Evolutionary conservation across 2,113 vertebrate genomes (phyloP), one percentile per base, ranked within the genome.

Genomic region (Mastomys natalensis): DNA sequence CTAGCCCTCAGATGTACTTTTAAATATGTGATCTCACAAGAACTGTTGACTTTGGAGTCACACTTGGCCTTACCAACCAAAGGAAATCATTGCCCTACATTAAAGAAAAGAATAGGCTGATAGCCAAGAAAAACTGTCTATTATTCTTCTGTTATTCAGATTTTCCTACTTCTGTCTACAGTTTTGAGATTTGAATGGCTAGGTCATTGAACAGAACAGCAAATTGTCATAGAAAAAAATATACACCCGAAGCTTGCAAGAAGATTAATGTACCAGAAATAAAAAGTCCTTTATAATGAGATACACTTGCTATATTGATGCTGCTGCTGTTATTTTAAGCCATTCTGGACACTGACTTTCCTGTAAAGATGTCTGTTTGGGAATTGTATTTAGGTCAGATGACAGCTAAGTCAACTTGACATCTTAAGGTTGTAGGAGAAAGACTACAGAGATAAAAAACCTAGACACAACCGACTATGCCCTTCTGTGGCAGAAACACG

Each of bases 201-300:
- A 62, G 29, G 26, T 85, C 31, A 58, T 68, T 89, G 12, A 72
- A 22, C 16, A 43, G 21, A 66, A 22, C 16, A 43, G 17, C 66
- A 66, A 81, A 45, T n/a, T 86, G 45, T 26, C 7, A 31, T 62
- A 37, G 29, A 40, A 16, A 16, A 93, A 94, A 95, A 95, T 4
- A 82, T 0, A 91, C 29, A 70, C 5, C 37, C 3, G 43, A 85
- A 51, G 5, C 5, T 66, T 55, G 77, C 13, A 84, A 93, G 31
- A 87, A 73, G n/a, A 76, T 84, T 80, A 90, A 70, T 82, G 34
- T 58, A 73, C 13, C 11, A 53, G 53, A 94, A 96, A 74, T 48
- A 31, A 80, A 96, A 89, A 60, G 3, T 87, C 15, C 48, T 93
- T 92, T 87, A 70, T 1, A 87, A 37, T 66, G 76, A 93, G 2